Conservation (phyloP, 2,113 vertebrate species). For the Mus musculus region DNA sequence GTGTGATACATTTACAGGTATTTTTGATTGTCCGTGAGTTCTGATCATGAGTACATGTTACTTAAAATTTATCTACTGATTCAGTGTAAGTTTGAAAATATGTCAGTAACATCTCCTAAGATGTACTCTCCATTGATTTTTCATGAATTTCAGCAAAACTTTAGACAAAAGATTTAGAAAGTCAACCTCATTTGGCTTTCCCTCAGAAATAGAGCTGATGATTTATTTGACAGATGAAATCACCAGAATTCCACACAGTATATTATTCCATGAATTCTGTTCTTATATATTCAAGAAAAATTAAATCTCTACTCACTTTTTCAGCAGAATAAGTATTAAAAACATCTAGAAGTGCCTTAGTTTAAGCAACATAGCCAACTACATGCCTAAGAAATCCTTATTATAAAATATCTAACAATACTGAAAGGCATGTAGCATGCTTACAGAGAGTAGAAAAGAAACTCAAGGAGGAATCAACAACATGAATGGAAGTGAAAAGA, state of each 20-base stretch:
- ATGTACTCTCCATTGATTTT: conserved; percentile 7
- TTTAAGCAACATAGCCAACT: not conserved
- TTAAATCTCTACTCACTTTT: not conserved
- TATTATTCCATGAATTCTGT: not conserved
- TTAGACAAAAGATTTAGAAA: conserved; percentile 6
- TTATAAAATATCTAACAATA: not conserved
- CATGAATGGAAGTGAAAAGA: not conserved
- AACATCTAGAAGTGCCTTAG: not conserved
- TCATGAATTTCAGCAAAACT: conserved; percentile 22
- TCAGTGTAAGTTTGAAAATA: conserved; percentile 33
- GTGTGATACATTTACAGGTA: not conserved
- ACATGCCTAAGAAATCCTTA: not conserved
- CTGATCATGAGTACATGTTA: not conserved
- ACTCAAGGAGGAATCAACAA: not conserved
- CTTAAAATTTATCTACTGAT: not conserved
- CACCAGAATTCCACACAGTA: not conserved
- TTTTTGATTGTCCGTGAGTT: not conserved
- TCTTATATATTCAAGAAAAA: not conserved
- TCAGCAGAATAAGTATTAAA: conserved; percentile 8
- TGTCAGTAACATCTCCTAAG: not conserved
- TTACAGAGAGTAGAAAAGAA: not conserved
- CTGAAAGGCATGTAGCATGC: not conserved
- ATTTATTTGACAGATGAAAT: not conserved
- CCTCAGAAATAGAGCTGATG: not conserved
- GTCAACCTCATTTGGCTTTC: not conserved